A percentile compares a stretch with the other conserved stretches of the same genome.
phyloP scores from a whole-genome alignment of 2,113 vertebrate species.

The Uria lomvia region DNA sequence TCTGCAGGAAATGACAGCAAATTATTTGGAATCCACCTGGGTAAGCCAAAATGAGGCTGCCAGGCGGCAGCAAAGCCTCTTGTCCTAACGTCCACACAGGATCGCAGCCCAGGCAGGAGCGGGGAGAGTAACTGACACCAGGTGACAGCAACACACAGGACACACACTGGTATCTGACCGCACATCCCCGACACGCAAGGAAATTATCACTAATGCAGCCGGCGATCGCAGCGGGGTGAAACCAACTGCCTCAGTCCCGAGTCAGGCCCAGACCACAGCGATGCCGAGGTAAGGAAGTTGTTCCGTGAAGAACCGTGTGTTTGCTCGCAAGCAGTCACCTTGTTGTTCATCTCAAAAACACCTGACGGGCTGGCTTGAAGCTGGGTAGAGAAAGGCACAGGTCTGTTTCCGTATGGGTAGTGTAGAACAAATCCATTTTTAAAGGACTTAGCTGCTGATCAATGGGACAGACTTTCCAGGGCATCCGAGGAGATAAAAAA shows the following conservation, averaged over 20 bases:
- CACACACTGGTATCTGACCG: not conserved
- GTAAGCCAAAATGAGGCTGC: not conserved
- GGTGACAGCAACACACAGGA: not conserved
- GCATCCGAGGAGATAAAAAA: not conserved
- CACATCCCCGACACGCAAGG: not conserved
- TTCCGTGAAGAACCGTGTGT: too few species aligned
- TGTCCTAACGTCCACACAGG: fast-evolving
- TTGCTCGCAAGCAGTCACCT: not conserved
- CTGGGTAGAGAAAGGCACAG: not conserved
- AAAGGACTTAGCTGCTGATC: not conserved
- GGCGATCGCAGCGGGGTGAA: not conserved
- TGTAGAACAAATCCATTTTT: not conserved
- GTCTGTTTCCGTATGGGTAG: not conserved
- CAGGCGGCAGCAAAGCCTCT: not conserved
- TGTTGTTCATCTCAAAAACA: not conserved
- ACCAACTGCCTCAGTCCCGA: fast-evolving
- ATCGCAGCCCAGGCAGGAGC: not conserved
- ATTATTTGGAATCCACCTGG: not conserved
- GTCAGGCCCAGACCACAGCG: not conserved
- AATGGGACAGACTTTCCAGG: not conserved
- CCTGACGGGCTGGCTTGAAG: not conserved
- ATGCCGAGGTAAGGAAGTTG: not conserved
- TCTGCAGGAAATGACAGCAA: not conserved
- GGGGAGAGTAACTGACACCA: too few species aligned
- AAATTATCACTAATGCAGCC: too few species aligned